phyloP scores from a whole-genome alignment of 2,888 invertebrate species.

The Apantesis nais region DNA sequence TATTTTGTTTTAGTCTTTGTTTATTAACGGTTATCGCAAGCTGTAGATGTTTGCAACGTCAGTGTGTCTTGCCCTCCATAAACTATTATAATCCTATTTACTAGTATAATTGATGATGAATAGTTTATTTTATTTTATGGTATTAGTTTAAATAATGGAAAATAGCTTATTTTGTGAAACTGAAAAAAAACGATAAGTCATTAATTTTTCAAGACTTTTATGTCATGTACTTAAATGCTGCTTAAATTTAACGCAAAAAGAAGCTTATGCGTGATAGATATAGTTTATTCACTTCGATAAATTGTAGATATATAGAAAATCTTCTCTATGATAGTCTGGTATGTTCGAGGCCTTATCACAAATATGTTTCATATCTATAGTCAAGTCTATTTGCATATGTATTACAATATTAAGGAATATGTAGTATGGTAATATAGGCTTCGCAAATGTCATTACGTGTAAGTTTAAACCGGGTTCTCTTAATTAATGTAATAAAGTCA shows the following conservation, averaged over 20 bases:
- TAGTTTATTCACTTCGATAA: not conserved
- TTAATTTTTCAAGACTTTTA: not conserved
- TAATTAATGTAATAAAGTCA: conserved; percentile 41
- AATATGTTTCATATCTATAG: conserved; percentile 10
- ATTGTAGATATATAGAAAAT: not conserved
- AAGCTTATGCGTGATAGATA: not conserved
- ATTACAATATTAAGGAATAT: conserved; percentile 34
- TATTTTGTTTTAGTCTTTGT: too few species aligned
- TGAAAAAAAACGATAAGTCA: not conserved
- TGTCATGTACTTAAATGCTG: not conserved
- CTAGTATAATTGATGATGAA: too few species aligned
- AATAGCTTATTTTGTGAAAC: too few species aligned
- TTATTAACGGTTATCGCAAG: not conserved
- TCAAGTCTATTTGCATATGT: conserved; percentile 30
- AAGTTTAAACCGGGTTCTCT: conserved; percentile 40
- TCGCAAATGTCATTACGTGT: conserved; percentile 36
- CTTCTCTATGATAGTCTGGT: not conserved
- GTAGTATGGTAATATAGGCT: conserved; percentile 28
- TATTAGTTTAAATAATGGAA: too few species aligned
- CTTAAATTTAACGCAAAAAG: not conserved
- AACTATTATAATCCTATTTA: not conserved
- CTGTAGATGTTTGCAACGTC: not conserved
- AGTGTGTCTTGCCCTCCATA: too few species aligned
- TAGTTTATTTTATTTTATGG: too few species aligned
- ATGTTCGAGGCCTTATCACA: conserved; percentile 5